Evolutionary conservation across 2,113 vertebrate species (phyloP), one percentile per base, ranked within the genome.

Genomic region (Tinamus guttatus): DNA sequence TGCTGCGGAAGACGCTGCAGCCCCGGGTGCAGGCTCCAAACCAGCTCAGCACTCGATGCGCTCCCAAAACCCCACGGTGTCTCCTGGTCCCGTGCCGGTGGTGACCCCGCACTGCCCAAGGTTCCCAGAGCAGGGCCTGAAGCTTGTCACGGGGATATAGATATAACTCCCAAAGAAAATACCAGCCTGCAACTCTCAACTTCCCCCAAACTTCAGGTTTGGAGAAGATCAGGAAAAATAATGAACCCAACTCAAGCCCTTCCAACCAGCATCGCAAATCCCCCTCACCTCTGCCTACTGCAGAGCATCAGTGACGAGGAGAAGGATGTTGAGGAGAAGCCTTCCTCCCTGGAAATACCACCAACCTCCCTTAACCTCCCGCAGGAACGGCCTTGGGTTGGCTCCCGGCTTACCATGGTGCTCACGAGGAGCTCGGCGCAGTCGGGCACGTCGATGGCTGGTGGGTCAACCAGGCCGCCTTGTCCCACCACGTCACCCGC

Each of bases 401-500:
- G 49, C 21, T 49, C 49, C 49, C 40, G 3, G 90, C 98, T 98
- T 92, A 99, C 99, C 99, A 99, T 98, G 54, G 99, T 98, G 77
- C 98, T 97, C 90, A 97, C 95, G 82, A 99, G 97, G 84, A 98
- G 97, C 84, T 95, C 97, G 0, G 98, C 83, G 92, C 98, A 98
- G 95, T 98, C 98, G 1, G 98, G 98, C 30, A 98, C 12, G 11
- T 95, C 87, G 24, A 99, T 64, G 59, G 97, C 96, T 0, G 97
- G 98, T 9, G 91, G 94, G 0, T 84, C 71, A 14, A 93, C 9
- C 13, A 92, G 96, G 40, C 92, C 3, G 25, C 94, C 77, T 25
- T 97, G 96, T 51, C 92, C 96, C 52, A 45, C 93, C 2, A 93
- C 86, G 71, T 97, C 84, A 17, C 95, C 89, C 3, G 87, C 49